These are phyloP conservation scores for Meriones unguiculatus DNA, from an alignment of 2,113 vertebrate genomes.

Conservation along the genomic window DNA sequence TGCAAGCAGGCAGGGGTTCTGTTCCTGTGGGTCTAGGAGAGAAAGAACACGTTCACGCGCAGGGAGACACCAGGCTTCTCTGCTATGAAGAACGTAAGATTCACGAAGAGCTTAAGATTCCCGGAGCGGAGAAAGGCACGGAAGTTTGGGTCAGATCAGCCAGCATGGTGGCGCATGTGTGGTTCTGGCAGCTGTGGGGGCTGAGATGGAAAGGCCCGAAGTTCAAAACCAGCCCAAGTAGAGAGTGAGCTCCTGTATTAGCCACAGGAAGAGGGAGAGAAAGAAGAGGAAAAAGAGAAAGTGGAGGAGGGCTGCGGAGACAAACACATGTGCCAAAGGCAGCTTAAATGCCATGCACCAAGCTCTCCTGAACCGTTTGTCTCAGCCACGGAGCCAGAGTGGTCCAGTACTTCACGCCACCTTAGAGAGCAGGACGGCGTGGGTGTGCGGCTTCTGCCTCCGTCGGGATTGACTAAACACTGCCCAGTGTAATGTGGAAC, in stretches of 20 bases:
- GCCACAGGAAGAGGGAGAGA: too few relatives aligned
- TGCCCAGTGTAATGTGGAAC: background rate
- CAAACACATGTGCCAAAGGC: background rate
- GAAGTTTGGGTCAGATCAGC: background rate
- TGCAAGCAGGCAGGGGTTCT: background rate
- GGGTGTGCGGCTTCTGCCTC: background rate
- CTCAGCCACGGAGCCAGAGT: background rate
- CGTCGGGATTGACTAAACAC: background rate
- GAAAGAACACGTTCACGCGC: background rate
- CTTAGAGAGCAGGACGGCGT: background rate
- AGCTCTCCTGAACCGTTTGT: background rate
- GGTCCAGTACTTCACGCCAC: background rate
- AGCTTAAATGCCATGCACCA: background rate
- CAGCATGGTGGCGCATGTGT: too few relatives aligned
- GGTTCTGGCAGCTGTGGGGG: background rate
- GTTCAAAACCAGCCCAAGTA: background rate
- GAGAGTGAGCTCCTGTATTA: background rate
- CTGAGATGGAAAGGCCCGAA: background rate
- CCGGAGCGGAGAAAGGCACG: background rate
- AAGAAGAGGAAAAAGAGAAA: too few relatives aligned
- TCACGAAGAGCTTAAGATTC: background rate
- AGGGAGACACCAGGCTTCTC: background rate
- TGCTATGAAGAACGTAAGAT: background rate
- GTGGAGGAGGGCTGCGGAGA: background rate
- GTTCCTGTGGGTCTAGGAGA: background rate